Conservation (phyloP, 2,797 vertebrate genomes). For the Diplodus sargus region DNA sequence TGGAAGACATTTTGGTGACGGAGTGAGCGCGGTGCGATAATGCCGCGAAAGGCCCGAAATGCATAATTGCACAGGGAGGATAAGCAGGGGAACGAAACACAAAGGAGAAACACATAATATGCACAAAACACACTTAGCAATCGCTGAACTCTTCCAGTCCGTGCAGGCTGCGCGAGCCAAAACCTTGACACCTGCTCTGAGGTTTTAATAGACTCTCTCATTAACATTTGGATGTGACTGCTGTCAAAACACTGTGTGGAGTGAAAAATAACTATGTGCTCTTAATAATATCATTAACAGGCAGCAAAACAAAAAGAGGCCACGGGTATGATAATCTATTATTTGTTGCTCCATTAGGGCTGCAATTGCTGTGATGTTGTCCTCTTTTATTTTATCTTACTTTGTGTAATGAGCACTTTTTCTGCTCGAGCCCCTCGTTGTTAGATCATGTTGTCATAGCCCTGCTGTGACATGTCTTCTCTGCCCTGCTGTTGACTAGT, state of each 20-base stretch:
- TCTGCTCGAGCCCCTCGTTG: background rate
- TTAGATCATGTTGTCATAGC: constrained; percentile 2
- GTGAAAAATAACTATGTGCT: constrained; percentile 47
- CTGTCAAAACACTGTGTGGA: constrained; percentile 8
- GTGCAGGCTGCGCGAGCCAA: constrained; percentile 18
- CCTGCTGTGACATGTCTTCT: constrained; percentile 14
- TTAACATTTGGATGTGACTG: constrained; percentile 21
- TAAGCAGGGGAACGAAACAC: constrained; percentile 30
- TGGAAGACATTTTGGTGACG: constrained; percentile 26
- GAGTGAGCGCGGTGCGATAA: constrained; percentile 22
- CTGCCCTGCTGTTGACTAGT: constrained; percentile 6
- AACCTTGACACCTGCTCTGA: constrained; percentile 27
- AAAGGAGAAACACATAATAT: constrained; percentile 34
- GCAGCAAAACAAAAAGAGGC: background rate
- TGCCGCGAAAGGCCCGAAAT: constrained; percentile 41
- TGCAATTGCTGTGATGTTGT: constrained; percentile 3
- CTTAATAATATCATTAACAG: constrained; percentile 39
- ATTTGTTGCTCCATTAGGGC: constrained; percentile 11
- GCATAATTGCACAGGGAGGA: constrained; percentile 46
- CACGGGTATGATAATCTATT: background rate
- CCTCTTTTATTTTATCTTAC: constrained; percentile 6
- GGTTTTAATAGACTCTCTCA: constrained; percentile 25
- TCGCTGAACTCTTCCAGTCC: constrained; percentile 5
- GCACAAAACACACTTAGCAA: constrained; percentile 38
- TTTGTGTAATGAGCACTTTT: background rate